Conservation (phyloP, 2,113 vertebrate genomes). For the Xiphophorus maculatus region DNA sequence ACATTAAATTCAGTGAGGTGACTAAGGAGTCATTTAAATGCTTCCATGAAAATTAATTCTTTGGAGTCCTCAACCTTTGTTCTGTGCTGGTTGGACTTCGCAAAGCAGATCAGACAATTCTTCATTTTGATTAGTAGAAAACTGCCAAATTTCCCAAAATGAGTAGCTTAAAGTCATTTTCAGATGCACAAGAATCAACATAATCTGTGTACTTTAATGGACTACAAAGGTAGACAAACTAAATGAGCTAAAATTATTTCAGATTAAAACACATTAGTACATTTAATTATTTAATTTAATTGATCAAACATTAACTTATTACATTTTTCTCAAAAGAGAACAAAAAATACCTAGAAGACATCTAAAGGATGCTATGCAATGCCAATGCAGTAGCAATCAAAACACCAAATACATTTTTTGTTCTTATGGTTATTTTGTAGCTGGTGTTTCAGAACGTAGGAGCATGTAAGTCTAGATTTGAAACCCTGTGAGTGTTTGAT, state of each 20-base stretch:
- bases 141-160: neutral
- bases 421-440: too few relatives aligned
- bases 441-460: too few relatives aligned
- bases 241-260: too few relatives aligned
- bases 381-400: neutral
- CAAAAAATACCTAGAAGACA: neutral
- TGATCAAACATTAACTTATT: neutral
- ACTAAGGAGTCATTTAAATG: neutral
- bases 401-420: neutral
- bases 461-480: too few relatives aligned
- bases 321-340: neutral
- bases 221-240: too few relatives aligned
- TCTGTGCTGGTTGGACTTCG: neutral
- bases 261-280: too few relatives aligned
- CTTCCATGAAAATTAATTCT: neutral
- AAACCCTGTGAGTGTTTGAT: too few relatives aligned
- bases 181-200: too few relatives aligned
- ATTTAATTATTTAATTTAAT: neutral
- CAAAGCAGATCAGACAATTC: neutral
- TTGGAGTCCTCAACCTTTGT: too few relatives aligned
- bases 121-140: neutral
- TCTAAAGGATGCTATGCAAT: too few relatives aligned
- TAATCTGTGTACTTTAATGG: too few relatives aligned
- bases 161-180: neutral
- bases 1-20: neutral